Base-by-base conservation (phyloP, 2,888 invertebrate genomes). In the Atethmia centrago region DNA sequence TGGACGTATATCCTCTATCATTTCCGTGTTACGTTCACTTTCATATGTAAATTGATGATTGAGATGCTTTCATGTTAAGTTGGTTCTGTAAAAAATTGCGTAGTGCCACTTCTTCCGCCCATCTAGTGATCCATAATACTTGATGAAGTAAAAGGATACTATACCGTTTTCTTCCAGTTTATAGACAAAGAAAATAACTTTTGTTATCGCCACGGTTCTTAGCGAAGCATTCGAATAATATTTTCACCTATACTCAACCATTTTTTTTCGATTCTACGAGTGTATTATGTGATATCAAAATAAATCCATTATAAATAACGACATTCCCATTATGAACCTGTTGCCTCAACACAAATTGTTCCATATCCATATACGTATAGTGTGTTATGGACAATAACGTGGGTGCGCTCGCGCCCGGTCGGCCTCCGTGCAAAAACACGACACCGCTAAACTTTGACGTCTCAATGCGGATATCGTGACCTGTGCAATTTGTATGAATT, bases 391-490 rank as follows among this genome's bases (percentile, higher is more conserved):
- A 49, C 68, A 61, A 16, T 21, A 53, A 12, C 45, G 85, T 77
- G 71, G 66, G 85, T 81, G 85, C 82, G 81, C 76, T 76, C 5
- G 75, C 74, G 72, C 31, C 31, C 64, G 1, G 63, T 66, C 40
- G 69, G 71, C 82, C 85, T 76, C 69, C 63, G 28, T 12, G 65
- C 69, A 82, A 82, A 82, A 84, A 84, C 82, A 66, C 31, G 84
- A 68, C 70, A 64, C 71, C n/a, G 63, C 80, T 36, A 73, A 63
- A 63, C 45, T 61, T 79, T 45, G 49, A 49, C 51, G 59, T 59
- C 36, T 63, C 61, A 77, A 82, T 85, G 82, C 82, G 82, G 82
- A 85, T 82, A 61, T 81, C n/a, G 28, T 62, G 55, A 70, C 31
- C 45, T 65, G 59, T 25, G 19, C 21, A n/a, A 42, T 71, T 79